Conservation (phyloP, 2,888 invertebrate species). For the Automeris io region DNA sequence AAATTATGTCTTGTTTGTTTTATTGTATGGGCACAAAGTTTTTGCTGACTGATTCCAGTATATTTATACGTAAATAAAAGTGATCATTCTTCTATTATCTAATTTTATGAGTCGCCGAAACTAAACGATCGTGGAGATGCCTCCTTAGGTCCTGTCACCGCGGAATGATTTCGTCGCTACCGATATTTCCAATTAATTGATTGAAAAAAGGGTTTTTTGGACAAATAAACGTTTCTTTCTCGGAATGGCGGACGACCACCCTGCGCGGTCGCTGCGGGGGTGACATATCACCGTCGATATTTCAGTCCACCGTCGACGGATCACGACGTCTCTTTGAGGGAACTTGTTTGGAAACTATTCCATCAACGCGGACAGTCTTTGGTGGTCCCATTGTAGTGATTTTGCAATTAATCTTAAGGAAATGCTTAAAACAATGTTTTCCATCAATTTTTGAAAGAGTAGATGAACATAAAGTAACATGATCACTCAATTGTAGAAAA, state of each 20-base stretch:
- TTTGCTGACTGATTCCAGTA: too few relatives aligned
- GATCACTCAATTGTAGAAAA: too few relatives aligned
- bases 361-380: neutral
- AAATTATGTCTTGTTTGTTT: too few relatives aligned
- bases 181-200: conserved; percentile 57
- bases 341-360: conserved; percentile 1
- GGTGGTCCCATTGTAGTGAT: neutral
- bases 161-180: conserved; percentile 63
- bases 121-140: too few relatives aligned
- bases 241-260: neutral
- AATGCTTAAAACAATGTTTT: neutral
- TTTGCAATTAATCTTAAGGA: neutral
- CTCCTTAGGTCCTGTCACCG: conserved; percentile 59
- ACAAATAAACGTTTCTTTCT: conserved; percentile 29
- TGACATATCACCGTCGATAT: neutral
- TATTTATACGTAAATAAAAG: too few relatives aligned
- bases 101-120: too few relatives aligned
- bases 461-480: too few relatives aligned
- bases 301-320: neutral
- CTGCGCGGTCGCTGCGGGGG: neutral
- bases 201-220: conserved; percentile 36
- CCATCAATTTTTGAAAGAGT: too few relatives aligned
- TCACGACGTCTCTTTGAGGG: neutral
- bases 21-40: too few relatives aligned
- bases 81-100: too few relatives aligned